Evolutionary conservation across 2,113 vertebrate genomes (phyloP).

Genomic region (Esox niger): DNA sequence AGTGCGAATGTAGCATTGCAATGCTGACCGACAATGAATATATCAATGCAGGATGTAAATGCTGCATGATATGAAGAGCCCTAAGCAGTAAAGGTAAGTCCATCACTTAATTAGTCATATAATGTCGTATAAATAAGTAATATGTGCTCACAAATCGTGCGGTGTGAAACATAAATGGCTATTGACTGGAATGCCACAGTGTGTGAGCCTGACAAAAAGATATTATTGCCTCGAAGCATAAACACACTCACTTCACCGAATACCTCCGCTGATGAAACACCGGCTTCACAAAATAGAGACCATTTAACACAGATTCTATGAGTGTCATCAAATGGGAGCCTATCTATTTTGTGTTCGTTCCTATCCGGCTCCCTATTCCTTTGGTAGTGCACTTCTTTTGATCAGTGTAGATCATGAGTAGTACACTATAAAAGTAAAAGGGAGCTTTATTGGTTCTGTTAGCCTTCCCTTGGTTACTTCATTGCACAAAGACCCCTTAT

Average conservation of each 20-base stretch:
- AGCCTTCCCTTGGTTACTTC: conserved; percentile 8
- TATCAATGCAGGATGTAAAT: no score
- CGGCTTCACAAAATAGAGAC: not conserved
- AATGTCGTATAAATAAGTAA: no score
- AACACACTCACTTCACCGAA: not conserved
- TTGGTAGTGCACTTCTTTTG: no score
- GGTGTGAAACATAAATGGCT: not conserved
- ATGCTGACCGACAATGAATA: no score
- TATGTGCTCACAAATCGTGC: no score
- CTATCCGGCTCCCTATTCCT: not conserved
- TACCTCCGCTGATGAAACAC: conserved; percentile 6
- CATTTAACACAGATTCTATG: not conserved
- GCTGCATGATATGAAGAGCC: no score
- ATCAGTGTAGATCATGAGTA: no score
- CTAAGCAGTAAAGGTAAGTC: no score
- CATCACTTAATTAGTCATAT: no score
- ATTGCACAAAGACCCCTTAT: conserved; percentile 7
- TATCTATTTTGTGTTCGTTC: not conserved
- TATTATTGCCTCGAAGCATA: not conserved
- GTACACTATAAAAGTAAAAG: no score
- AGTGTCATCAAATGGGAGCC: not conserved
- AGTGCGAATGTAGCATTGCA: no score
- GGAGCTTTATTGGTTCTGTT: not conserved
- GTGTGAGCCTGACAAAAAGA: not conserved
- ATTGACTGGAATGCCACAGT: conserved; percentile 1